Evolutionary conservation across 2,888 invertebrate species (phyloP), one percentile per base, ranked within the genome.

Genomic region (Watsonalla cultraria): DNA sequence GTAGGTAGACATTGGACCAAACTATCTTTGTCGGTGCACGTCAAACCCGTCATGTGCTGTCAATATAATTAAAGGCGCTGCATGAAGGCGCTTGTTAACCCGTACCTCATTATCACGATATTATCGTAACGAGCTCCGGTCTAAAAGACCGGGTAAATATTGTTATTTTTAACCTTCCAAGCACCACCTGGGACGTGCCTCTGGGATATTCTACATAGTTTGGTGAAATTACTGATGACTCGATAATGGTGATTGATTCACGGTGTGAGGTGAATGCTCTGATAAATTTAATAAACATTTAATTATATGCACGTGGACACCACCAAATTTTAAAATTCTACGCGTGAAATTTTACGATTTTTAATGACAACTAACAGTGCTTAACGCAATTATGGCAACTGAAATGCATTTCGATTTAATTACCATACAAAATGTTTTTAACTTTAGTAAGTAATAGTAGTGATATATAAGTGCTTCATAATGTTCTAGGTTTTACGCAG

Each of bases 51-150:
- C 79, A 79, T 74, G 77, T 69, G 74, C 78, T 80, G 83, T 85
- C 85, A 82, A 78, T 81, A 75, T 84, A 83, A 84, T 84, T 83
- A 81, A 79, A 74, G 68, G 70, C 72, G 64, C 72, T 71, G 66
- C 74, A 78, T 82, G 79, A 84, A 84, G 80, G 79, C 65, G 76
- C 81, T 82, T 83, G 84, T 84, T 84, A 84, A 78, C 74, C 73
- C 67, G 76, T 70, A 61, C 72, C 76, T 80, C 82, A 83, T 84
- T 84, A 84, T 80, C 79, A 63, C 74, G 65, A 72, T 80, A 76
- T 77, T 79, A 82, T 80, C 74, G 72, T 80, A 82, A 82, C 78
- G 74, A 80, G 74, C 52, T 54, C 66, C 51, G 60, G 60, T 56
- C 61, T 61, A 68, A 64, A 69, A 68, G 65, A 59, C 57, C 61